Evolutionary conservation across 2,888 invertebrate genomes (phyloP).

Genomic region (Cheilosia grossa): DNA sequence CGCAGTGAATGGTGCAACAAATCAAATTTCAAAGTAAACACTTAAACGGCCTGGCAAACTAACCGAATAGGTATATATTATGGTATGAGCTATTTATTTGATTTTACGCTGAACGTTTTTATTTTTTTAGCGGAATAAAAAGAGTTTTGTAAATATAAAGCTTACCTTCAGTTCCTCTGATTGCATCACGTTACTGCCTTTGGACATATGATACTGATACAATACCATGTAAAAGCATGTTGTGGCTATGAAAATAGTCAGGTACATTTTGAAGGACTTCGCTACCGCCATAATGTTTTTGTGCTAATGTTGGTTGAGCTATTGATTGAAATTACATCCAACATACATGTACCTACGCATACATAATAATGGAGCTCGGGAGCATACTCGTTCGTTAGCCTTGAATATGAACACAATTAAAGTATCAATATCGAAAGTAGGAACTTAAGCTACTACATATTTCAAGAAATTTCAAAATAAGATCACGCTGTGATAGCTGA

Average conservation of each 20-base stretch:
- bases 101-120: conserved; percentile 7
- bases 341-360: conserved; percentile 13
- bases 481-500: too few relatives aligned
- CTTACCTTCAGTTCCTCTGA: conserved; percentile 81
- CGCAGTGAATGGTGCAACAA: conserved; percentile 59
- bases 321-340: conserved; percentile 13
- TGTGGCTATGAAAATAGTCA: conserved; percentile 86
- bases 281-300: conserved; percentile 82
- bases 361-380: conserved; percentile 15
- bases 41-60: conserved; percentile 25
- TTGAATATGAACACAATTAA: conserved; percentile 10
- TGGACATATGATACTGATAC: conserved; percentile 87
- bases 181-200: conserved; percentile 82
- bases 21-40: conserved; percentile 35
- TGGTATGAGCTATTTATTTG: conserved; percentile 11
- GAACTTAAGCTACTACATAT: background rate
- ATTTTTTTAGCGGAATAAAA: background rate
- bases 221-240: conserved; percentile 85
- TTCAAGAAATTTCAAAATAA: too few relatives aligned
- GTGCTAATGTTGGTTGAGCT: conserved; percentile 24
- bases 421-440: background rate
- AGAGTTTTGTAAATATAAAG: background rate
- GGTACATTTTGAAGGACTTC: conserved; percentile 87
- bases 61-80: background rate
- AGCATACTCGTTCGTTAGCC: background rate